Conservation (phyloP, 2,888 invertebrate genomes). For the Drosophila fungiperda region DNA sequence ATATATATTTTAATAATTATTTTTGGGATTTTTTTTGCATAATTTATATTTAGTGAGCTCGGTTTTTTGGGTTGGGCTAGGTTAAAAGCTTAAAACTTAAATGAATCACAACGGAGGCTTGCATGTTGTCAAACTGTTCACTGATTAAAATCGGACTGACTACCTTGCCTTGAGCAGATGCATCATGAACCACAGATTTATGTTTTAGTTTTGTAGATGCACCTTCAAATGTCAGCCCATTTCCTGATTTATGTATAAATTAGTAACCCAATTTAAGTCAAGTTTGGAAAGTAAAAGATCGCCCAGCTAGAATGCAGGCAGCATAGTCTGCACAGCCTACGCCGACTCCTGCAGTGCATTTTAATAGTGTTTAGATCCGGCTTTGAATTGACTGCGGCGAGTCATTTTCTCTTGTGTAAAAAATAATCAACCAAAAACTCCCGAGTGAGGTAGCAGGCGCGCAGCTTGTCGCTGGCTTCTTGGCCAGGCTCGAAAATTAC, state of each 20-base stretch:
- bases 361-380: slow-evolving; percentile 61
- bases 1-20: slow-evolving; percentile 1
- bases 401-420: slow-evolving; percentile 61
- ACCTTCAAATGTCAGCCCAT: not conserved
- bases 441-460: slow-evolving; percentile 49
- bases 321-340: slow-evolving; percentile 35
- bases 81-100: slow-evolving; percentile 55
- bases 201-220: not conserved
- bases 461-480: slow-evolving; percentile 63
- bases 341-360: slow-evolving; percentile 25
- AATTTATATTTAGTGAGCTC: slow-evolving; percentile 23
- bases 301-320: slow-evolving; percentile 54
- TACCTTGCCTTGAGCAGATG: slow-evolving; percentile 63
- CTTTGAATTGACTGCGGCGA: slow-evolving; percentile 54
- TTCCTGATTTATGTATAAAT: not conserved
- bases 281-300: slow-evolving; percentile 62
- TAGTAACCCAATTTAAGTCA: slow-evolving; percentile 41
- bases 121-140: slow-evolving; percentile 50
- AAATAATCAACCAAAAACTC: slow-evolving; percentile 36
- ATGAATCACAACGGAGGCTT: slow-evolving; percentile 55
- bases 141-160: slow-evolving; percentile 45
- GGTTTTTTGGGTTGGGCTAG: slow-evolving; percentile 69
- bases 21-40: slow-evolving; percentile 30
- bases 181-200: not conserved
- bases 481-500: slow-evolving; percentile 45